A percentile compares a stretch with the other conserved stretches of the same genome.
Evolutionary conservation across 1,140 invertebrate species (phyloP).

Genomic region (Mylabris phalerata): DNA sequence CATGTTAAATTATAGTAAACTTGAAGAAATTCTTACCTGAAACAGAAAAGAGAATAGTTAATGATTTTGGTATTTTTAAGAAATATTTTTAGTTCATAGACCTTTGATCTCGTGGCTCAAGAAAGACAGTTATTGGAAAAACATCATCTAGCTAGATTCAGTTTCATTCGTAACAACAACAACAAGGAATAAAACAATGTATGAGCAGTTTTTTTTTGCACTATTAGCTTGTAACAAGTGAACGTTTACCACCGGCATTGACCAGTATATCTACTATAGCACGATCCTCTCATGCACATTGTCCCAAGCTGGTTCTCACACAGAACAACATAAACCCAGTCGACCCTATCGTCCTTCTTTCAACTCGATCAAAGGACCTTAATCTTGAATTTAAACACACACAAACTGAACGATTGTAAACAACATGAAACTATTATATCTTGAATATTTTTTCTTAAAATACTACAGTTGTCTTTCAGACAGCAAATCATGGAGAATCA

Average conservation of each 20-base stretch:
- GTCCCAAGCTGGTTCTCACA: constrained; percentile 30
- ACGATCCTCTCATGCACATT: constrained; percentile 26
- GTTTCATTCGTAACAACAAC: neutral
- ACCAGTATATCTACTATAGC: constrained; percentile 31
- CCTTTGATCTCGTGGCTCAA: no score
- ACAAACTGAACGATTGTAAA: constrained; percentile 7
- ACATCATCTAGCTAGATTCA: neutral
- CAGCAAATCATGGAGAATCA: neutral
- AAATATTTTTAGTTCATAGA: no score
- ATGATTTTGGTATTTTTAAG: no score
- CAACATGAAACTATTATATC: constrained; percentile 19
- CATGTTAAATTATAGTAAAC: no score
- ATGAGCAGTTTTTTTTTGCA: constrained; percentile 17
- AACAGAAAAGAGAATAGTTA: neutral
- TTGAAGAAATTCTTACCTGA: neutral
- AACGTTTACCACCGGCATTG: constrained; percentile 33
- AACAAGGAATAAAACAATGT: constrained; percentile 17
- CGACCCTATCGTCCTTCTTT: constrained; percentile 2
- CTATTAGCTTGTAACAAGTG: constrained; percentile 27
- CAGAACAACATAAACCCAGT: constrained; percentile 14
- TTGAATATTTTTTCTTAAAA: no score
- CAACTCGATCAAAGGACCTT: neutral
- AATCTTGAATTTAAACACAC: neutral
- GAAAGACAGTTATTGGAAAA: no score
- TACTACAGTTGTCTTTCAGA: neutral